Percentiles rank a stretch among this genome's conserved stretches.
Evolutionary conservation across 2,797 vertebrate species (phyloP).

Genomic region (Lepilemur septentrionalis): DNA sequence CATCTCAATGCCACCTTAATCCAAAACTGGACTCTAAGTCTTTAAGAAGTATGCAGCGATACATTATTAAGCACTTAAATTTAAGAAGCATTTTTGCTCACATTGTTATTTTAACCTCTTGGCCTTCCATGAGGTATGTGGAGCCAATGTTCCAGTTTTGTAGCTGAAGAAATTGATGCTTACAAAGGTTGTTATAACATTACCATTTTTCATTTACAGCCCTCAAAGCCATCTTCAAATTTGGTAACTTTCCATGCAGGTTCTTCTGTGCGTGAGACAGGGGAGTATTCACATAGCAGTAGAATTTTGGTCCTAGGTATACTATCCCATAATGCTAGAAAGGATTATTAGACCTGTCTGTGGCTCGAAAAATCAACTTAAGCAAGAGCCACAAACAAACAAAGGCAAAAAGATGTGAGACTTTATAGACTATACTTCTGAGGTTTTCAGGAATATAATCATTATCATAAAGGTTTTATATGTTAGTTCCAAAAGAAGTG

Average conservation of each 20-base stretch:
- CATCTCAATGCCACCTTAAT: neutral
- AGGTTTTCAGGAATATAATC: neutral
- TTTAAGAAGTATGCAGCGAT: neutral
- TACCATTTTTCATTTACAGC: neutral
- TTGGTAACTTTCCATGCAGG: neutral
- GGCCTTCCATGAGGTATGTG: neutral
- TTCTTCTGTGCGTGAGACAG: neutral
- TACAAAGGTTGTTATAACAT: neutral
- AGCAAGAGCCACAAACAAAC: neutral
- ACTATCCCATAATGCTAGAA: neutral
- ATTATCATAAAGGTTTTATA: neutral
- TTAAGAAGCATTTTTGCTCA: neutral
- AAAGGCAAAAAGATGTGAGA: neutral
- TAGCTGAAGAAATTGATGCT: neutral
- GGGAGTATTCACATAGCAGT: neutral
- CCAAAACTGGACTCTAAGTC: neutral
- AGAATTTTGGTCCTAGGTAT: no score
- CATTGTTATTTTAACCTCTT: neutral
- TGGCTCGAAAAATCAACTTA: neutral
- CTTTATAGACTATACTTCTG: neutral
- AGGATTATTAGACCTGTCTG: neutral
- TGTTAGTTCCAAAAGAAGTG: neutral
- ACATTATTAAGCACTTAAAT: neutral
- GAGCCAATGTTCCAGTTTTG: neutral
- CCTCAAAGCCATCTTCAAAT: neutral